Conservation (phyloP, 2,113 vertebrate genomes). For the Hemichromis elongatus region DNA sequence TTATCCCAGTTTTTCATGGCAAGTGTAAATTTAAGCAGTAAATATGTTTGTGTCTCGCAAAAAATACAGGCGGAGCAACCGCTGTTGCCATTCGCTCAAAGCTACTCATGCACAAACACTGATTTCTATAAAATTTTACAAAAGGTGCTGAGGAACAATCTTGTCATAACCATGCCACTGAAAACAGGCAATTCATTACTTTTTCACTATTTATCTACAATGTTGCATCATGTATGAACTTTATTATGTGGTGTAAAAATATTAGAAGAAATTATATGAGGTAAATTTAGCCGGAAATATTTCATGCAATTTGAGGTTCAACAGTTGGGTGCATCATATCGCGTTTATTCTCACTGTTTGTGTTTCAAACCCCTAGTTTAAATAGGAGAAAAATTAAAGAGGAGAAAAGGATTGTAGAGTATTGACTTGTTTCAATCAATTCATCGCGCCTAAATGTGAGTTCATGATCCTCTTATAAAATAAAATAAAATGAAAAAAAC, state of each 20-base stretch:
- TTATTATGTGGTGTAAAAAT: neutral
- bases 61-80: neutral
- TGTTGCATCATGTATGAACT: neutral
- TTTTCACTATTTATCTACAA: neutral
- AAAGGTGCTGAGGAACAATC: too few relatives aligned
- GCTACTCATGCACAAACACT: neutral
- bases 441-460: neutral
- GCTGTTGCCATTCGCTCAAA: neutral
- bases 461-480: neutral
- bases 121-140: too few relatives aligned
- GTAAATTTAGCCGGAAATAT: neutral
- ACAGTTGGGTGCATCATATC: neutral
- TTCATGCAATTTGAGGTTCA: neutral
- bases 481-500: neutral
- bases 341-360: neutral
- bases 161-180: fast-evolving
- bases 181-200: fast-evolving
- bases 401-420: fast-evolving
- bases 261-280: neutral
- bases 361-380: fast-evolving
- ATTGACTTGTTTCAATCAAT: neutral
- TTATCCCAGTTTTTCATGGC: fast-evolving
- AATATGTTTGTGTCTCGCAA: neutral
- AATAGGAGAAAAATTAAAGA: neutral
- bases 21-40: neutral